phyloP scores from a whole-genome alignment of 2,888 invertebrate genomes.

The Muscina levida region DNA sequence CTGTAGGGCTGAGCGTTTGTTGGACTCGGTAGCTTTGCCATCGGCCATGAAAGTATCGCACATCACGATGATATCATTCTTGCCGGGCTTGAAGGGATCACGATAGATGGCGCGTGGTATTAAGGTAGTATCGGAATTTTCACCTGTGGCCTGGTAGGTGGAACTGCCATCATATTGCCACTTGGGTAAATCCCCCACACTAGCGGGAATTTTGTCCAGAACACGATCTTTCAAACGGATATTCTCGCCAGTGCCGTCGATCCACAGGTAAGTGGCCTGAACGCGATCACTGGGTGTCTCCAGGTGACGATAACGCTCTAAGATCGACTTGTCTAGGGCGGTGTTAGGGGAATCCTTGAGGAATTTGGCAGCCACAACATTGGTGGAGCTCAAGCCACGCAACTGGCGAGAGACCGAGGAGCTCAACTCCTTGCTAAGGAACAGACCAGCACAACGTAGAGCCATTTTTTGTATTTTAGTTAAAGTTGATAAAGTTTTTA shows the following conservation, averaged over 20 bases:
- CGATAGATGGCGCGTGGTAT: conserved; percentile 88
- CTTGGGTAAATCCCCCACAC: conserved; percentile 83
- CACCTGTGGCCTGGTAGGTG: conserved; percentile 83
- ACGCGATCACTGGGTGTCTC: conserved; percentile 80
- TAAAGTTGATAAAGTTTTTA: neutral
- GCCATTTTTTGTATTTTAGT: conserved; percentile 72
- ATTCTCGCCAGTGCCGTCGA: conserved; percentile 87
- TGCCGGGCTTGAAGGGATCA: conserved; percentile 87
- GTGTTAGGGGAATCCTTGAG: conserved; percentile 87
- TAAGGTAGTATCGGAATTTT: conserved; percentile 87
- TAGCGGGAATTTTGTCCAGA: conserved; percentile 83
- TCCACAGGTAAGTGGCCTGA: conserved; percentile 87
- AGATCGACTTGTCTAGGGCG: conserved; percentile 86
- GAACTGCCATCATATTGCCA: conserved; percentile 89
- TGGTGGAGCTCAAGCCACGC: conserved; percentile 69
- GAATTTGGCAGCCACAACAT: conserved; percentile 57
- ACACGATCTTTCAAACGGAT: conserved; percentile 86
- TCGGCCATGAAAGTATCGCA: conserved; percentile 87
- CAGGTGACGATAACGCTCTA: conserved; percentile 86
- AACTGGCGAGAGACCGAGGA: conserved; percentile 68
- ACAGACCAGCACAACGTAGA: conserved; percentile 77
- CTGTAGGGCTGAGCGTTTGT: conserved; percentile 80
- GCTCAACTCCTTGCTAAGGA: conserved; percentile 74
- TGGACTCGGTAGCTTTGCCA: conserved; percentile 79
- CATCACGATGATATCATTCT: conserved; percentile 86